Conservation (phyloP, 2,888 invertebrate species). For the Lasius fuliginosus region DNA sequence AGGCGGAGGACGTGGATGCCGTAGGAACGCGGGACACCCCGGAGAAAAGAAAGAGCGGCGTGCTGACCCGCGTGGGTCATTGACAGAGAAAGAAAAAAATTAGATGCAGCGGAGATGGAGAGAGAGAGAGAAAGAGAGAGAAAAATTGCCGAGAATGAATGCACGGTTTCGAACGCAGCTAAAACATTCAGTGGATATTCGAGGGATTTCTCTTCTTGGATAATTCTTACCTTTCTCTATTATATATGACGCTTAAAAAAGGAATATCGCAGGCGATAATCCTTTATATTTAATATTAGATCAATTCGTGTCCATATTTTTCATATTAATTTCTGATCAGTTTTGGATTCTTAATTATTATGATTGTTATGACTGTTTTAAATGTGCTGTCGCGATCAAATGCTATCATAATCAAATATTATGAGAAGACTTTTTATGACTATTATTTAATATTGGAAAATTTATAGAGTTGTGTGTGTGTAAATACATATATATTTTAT, state of each 20-base stretch:
- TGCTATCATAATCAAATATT: not conserved
- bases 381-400: not conserved
- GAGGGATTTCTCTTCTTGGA: not conserved
- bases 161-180: slow-evolving; percentile 27
- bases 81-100: slow-evolving; percentile 61
- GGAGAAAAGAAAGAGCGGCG: slow-evolving; percentile 58
- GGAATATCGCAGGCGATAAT: not conserved
- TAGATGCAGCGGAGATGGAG: slow-evolving; percentile 9
- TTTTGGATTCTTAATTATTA: not conserved
- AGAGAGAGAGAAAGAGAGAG: slow-evolving; percentile 12
- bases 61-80: slow-evolving; percentile 72
- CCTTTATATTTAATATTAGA: not conserved
- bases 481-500: no score
- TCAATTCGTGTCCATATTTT: not conserved
- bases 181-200: slow-evolving; percentile 30
- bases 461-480: not conserved
- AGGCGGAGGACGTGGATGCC: slow-evolving; percentile 49
- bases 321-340: not conserved
- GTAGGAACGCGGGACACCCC: slow-evolving; percentile 49
- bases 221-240: not conserved
- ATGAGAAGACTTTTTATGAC: no score
- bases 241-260: not conserved
- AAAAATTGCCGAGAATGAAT: slow-evolving; percentile 53
- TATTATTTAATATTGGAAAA: not conserved
- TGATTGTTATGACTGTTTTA: not conserved